Percentiles rank a stretch among this genome's conserved stretches.
These are phyloP conservation scores for Magallana ariakensis DNA, from an alignment of 1,140 invertebrate genomes.

Conservation along the genomic window DNA sequence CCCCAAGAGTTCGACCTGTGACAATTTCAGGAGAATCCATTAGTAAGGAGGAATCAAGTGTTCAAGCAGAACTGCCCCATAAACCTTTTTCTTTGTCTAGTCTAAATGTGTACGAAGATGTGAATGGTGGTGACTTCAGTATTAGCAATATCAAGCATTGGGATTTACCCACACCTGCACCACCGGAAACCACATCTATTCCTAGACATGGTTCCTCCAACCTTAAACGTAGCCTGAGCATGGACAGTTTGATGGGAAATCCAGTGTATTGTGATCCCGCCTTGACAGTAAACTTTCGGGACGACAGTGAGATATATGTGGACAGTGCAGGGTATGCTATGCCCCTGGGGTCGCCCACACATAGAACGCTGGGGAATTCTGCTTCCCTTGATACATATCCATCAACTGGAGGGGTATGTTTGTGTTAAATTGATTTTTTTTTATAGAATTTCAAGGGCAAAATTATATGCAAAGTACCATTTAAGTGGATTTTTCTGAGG, in stretches of 20 bases:
- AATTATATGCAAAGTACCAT: not conserved
- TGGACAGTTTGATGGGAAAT: slow-evolving; percentile 59
- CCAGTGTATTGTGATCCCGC: slow-evolving; percentile 55
- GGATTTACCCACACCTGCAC: slow-evolving; percentile 54
- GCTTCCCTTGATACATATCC: not conserved
- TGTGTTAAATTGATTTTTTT: too few relatives aligned
- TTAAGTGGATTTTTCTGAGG: not conserved
- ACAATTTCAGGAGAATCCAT: slow-evolving; percentile 56
- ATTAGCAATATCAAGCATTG: slow-evolving; percentile 59
- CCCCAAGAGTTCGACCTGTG: slow-evolving; percentile 55
- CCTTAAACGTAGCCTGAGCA: slow-evolving; percentile 62
- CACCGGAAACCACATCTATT: slow-evolving; percentile 35
- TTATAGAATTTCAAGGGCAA: too few relatives aligned
- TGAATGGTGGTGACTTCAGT: slow-evolving; percentile 38
- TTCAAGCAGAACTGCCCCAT: slow-evolving; percentile 37
- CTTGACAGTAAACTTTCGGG: slow-evolving; percentile 32
- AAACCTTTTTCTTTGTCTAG: not conserved
- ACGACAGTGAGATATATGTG: slow-evolving; percentile 61
- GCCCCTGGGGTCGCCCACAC: slow-evolving; percentile 40
- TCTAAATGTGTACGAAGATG: slow-evolving; percentile 53
- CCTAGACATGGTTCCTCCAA: slow-evolving; percentile 35
- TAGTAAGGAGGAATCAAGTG: slow-evolving; percentile 15
- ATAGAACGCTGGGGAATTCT: not conserved
- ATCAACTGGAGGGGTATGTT: not conserved
- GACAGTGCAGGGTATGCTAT: slow-evolving; percentile 63